Conservation (phyloP, 2,797 vertebrate genomes). For the Acipenser ruthenus region DNA sequence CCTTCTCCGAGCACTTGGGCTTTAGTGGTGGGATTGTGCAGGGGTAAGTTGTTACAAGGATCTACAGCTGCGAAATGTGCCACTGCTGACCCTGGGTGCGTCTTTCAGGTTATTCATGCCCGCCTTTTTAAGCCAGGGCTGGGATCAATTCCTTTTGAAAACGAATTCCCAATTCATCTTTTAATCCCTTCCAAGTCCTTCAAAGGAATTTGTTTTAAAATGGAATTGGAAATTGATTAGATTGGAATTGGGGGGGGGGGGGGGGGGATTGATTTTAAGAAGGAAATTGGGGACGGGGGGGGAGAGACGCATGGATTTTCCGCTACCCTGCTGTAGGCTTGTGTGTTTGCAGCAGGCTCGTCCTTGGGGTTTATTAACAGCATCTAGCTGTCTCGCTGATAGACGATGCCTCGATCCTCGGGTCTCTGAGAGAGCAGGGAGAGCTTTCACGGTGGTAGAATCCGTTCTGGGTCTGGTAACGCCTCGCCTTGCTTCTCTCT, state of each 20-base stretch:
- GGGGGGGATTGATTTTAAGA: too few species aligned
- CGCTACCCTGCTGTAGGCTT: too few species aligned
- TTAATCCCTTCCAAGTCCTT: neutral
- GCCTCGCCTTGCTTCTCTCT: constrained; percentile 30
- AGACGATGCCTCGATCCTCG: neutral
- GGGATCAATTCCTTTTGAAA: neutral
- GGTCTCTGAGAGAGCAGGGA: neutral
- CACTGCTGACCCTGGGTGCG: neutral
- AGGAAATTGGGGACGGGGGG: constrained; percentile 25
- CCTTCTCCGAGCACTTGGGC: constrained; percentile 90
- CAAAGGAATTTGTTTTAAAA: too few species aligned
- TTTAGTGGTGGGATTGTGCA: constrained; percentile 89
- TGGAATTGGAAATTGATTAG: too few species aligned
- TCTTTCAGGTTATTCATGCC: too few species aligned
- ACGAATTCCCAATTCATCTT: constrained; percentile 65
- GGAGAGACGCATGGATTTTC: too few species aligned
- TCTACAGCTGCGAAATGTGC: too few species aligned
- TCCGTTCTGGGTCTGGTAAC: too few species aligned
- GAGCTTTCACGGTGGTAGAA: neutral
- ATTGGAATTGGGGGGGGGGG: too few species aligned
- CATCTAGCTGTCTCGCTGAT: neutral
- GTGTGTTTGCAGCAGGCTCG: neutral
- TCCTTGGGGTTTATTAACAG: neutral
- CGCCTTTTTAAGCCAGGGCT: constrained; percentile 26
- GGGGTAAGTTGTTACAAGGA: constrained; percentile 61